Evolutionary conservation across 35 echinoderm and acorn worm genomes (phyloP).

Genomic region (Apostichopus californicus): DNA sequence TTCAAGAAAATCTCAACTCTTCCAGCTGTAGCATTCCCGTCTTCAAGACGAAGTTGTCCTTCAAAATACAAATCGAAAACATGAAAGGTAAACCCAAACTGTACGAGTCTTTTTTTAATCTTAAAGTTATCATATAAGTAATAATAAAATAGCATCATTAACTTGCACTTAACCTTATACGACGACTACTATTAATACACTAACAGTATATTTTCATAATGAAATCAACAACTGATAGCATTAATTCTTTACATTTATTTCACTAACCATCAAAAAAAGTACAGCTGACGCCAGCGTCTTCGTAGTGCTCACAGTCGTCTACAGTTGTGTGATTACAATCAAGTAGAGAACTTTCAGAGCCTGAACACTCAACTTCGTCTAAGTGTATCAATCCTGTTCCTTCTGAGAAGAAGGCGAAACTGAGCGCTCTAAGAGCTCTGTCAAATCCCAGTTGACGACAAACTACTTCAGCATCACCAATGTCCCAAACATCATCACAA

Average conservation of each 20-base stretch:
- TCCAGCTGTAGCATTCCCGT: conserved; percentile 36
- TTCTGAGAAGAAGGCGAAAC: not conserved
- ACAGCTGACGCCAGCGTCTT: conserved; percentile 53
- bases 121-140: no score
- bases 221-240: no score
- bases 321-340: not conserved
- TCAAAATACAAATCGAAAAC: not conserved
- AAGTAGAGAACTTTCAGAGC: conserved; percentile 13
- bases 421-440: not conserved
- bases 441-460: conserved; percentile 38
- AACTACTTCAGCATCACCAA: conserved; percentile 41
- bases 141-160: no score
- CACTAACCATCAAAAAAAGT: not conserved
- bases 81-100: no score
- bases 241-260: no score
- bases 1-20: conserved; percentile 54
- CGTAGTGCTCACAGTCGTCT: conserved; percentile 53
- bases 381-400: conserved; percentile 44
- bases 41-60: conserved; percentile 39
- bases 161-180: no score
- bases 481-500: conserved; percentile 52
- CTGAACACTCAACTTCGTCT: conserved; percentile 30
- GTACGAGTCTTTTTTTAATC: no score
- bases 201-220: no score
- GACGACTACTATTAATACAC: no score